Percentiles rank a stretch among this genome's conserved stretches.
Conservation (phyloP, 2,113 vertebrate genomes). For the Sinocyclocheilus anophthalmus region DNA sequence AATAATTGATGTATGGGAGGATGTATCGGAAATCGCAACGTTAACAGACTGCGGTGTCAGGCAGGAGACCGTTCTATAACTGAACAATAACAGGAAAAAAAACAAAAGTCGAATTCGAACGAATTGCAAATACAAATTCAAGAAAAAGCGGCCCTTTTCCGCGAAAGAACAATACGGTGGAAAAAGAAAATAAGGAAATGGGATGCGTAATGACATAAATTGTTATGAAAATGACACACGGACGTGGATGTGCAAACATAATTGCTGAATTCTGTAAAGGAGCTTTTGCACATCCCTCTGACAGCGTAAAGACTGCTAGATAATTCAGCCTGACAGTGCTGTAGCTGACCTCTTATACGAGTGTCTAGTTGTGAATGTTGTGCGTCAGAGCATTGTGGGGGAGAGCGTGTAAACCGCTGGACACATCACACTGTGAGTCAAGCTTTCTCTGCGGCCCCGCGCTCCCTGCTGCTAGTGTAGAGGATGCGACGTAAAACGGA, state of each 20-base stretch:
- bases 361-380: slow-evolving; percentile 36
- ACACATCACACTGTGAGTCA: slow-evolving; percentile 52
- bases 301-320: not conserved
- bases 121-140: slow-evolving; percentile 65
- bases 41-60: slow-evolving; percentile 65
- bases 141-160: slow-evolving; percentile 58
- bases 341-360: slow-evolving; percentile 15
- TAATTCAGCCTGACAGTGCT: slow-evolving; percentile 35
- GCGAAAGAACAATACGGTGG: slow-evolving; percentile 64
- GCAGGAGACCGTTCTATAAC: slow-evolving; percentile 71
- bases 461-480: slow-evolving; percentile 43
- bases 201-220: not conserved
- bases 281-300: not conserved
- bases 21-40: slow-evolving; percentile 75
- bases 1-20: slow-evolving; percentile 78
- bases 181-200: not conserved
- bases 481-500: slow-evolving; percentile 37
- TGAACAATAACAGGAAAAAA: slow-evolving; percentile 78
- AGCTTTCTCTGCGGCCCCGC: slow-evolving; percentile 20
- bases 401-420: slow-evolving; percentile 37
- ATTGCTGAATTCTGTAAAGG: not conserved
- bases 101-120: slow-evolving; percentile 67
- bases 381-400: slow-evolving; percentile 50
- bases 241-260: not conserved
- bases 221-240: not conserved